phyloP scores from a whole-genome alignment of 35 echinoderm and acorn worm species.

The Amphiura filiformis region DNA sequence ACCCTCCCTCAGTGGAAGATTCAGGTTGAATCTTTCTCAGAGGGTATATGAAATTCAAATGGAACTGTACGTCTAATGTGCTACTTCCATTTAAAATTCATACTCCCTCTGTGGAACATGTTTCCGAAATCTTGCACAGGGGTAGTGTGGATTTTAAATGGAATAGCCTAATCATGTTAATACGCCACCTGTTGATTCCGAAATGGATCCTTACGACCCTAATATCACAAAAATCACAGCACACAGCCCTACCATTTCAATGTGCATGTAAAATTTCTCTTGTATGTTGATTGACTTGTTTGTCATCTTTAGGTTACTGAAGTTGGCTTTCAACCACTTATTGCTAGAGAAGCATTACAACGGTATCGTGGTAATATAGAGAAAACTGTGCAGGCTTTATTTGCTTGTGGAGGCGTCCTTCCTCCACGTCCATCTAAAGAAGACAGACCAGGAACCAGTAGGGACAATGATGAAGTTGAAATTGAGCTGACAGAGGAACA shows the following conservation, averaged over 20 bases:
- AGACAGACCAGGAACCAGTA: background rate
- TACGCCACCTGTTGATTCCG: background rate
- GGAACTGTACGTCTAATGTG: no score
- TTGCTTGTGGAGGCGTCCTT: conserved; percentile 54
- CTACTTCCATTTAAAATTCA: no score
- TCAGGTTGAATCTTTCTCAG: no score
- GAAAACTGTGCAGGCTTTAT: conserved; percentile 49
- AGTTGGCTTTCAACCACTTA: background rate
- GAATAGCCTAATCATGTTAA: no score
- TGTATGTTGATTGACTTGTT: background rate
- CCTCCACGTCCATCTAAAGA: conserved; percentile 47
- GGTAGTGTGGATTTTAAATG: no score
- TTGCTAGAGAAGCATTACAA: background rate
- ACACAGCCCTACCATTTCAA: background rate
- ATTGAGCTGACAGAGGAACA: conserved; percentile 57
- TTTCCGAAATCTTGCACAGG: no score
- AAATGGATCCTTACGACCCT: background rate
- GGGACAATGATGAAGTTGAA: conserved; percentile 2
- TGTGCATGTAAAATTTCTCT: background rate
- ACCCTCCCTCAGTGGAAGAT: no score
- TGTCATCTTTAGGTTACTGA: background rate
- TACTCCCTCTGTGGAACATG: no score
- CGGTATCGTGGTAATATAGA: conserved; percentile 42
- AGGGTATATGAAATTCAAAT: no score
- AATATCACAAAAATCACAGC: background rate